phyloP scores from a whole-genome alignment of 2,113 vertebrate species.

The Corythaixoides concolor region DNA sequence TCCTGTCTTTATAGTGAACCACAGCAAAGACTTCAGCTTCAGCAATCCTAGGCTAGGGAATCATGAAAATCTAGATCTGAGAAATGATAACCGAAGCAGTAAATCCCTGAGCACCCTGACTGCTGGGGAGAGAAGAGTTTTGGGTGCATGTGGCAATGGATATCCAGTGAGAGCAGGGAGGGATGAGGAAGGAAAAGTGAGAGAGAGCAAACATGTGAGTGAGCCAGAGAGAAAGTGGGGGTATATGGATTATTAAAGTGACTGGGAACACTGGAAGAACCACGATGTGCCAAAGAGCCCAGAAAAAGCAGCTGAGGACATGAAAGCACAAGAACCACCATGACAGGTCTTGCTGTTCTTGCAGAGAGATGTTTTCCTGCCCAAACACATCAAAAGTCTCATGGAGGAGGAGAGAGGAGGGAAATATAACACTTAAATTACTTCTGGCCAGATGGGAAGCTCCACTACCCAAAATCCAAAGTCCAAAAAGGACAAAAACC shows the following conservation, averaged over 20 bases:
- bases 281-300: not conserved
- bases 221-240: not conserved
- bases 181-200: not conserved
- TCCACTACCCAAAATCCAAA: fast-evolving
- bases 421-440: not conserved
- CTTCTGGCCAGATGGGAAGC: not conserved
- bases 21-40: not conserved
- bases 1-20: not conserved
- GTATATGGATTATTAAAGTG: not conserved
- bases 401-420: not conserved
- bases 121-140: not conserved
- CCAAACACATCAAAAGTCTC: not conserved
- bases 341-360: not conserved
- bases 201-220: not conserved
- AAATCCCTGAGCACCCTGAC: not conserved
- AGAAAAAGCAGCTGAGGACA: not conserved
- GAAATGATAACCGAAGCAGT: not conserved
- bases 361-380: not conserved
- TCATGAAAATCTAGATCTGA: not conserved
- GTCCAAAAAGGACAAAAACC: not conserved
- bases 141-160: not conserved
- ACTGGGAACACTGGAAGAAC: fast-evolving
- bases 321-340: not conserved
- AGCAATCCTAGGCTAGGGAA: not conserved
- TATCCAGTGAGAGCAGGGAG: not conserved